Evolutionary conservation across 2,888 invertebrate genomes (phyloP).

Genomic region (Embidobia sp.): DNA sequence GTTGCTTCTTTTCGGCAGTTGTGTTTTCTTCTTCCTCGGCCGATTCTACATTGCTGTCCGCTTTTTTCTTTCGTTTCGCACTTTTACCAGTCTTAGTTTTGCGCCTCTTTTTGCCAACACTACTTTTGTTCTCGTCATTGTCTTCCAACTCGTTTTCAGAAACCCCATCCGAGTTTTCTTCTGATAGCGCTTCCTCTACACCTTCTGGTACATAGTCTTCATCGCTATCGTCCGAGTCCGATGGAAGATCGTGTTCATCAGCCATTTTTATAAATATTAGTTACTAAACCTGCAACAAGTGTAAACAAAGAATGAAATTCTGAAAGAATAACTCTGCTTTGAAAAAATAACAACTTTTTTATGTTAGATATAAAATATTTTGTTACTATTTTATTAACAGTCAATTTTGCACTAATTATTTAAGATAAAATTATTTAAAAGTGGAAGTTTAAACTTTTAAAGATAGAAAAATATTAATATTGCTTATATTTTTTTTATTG

Average conservation of each 20-base stretch:
- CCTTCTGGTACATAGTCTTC: slow-evolving; percentile 89
- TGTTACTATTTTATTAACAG: too few relatives aligned
- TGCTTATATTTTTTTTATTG: too few relatives aligned
- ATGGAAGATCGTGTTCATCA: slow-evolving; percentile 82
- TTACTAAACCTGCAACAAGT: neutral
- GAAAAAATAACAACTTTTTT: too few relatives aligned
- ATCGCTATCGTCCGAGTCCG: slow-evolving; percentile 89
- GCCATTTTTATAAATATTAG: slow-evolving; percentile 71
- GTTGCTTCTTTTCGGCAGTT: slow-evolving; percentile 70
- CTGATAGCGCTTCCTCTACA: slow-evolving; percentile 85
- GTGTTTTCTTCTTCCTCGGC: slow-evolving; percentile 73
- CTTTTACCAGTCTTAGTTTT: slow-evolving; percentile 71
- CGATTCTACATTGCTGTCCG: slow-evolving; percentile 62
- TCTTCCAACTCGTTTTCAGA: slow-evolving; percentile 85
- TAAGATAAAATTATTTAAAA: too few relatives aligned
- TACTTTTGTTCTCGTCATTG: slow-evolving; percentile 77
- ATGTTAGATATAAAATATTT: too few relatives aligned
- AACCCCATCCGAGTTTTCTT: slow-evolving; percentile 86
- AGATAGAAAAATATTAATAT: too few relatives aligned
- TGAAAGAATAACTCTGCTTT: too few relatives aligned
- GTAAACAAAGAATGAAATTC: too few relatives aligned
- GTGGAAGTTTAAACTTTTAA: too few relatives aligned
- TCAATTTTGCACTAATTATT: too few relatives aligned
- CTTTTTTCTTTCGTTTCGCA: slow-evolving; percentile 66
- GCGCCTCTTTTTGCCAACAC: slow-evolving; percentile 50